These are phyloP conservation scores for Heliconius charithonia DNA, from an alignment of 2,888 invertebrate genomes.

Conservation along the genomic window DNA sequence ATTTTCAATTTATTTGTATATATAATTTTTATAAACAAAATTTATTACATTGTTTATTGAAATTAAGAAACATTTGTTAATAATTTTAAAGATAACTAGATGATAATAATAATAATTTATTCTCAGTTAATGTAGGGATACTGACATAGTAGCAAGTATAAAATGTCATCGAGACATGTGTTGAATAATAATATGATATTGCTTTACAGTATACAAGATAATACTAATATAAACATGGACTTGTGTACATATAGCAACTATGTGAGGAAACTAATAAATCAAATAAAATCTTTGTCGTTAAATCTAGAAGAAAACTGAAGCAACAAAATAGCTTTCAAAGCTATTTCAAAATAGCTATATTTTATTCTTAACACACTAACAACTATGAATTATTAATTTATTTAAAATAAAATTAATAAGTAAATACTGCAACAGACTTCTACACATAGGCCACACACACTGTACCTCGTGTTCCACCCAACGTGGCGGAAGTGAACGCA, in stretches of 20 bases:
- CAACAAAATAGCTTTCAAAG: not conserved
- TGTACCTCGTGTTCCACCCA: too few relatives aligned
- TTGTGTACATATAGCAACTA: not conserved
- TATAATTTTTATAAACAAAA: too few relatives aligned
- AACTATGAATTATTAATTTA: too few relatives aligned
- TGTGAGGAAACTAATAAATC: not conserved
- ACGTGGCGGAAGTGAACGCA: not conserved
- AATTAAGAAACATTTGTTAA: not conserved
- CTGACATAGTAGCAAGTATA: not conserved
- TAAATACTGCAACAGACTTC: too few relatives aligned
- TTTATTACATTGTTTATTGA: too few relatives aligned
- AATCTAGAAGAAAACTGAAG: not conserved
- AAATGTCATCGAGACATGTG: conserved; percentile 14
- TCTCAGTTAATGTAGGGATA: not conserved
- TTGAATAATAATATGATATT: conserved; percentile 19
- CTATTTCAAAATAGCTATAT: too few relatives aligned
- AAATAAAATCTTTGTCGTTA: not conserved
- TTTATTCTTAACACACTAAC: too few relatives aligned
- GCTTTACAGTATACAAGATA: conserved; percentile 10
- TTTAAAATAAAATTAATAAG: too few relatives aligned
- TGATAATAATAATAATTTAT: not conserved
- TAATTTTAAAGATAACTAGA: not conserved
- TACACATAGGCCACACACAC: not conserved
- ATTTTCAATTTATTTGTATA: too few relatives aligned
- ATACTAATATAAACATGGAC: not conserved